phyloP scores from a whole-genome alignment of 2,797 vertebrate species.

The Picus viridis region DNA sequence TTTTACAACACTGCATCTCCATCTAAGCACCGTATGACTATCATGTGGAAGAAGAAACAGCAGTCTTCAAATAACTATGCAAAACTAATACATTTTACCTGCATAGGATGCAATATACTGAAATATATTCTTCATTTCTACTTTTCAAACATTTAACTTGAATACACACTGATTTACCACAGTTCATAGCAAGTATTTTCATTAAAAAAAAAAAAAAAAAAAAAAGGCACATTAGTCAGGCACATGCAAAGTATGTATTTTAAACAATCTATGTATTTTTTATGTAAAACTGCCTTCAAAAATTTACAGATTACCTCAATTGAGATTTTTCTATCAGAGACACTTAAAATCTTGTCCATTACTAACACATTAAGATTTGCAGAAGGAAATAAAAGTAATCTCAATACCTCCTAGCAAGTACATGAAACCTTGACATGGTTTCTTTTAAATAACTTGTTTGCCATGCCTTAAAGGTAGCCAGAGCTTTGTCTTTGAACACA shows the following conservation, averaged over 20 bases:
- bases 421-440: not conserved
- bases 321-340: not conserved
- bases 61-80: not conserved
- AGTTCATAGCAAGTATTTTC: not conserved
- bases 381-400: conserved; percentile 10
- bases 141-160: not conserved
- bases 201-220: not conserved
- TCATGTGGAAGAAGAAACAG: not conserved
- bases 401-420: not conserved
- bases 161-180: not conserved
- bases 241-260: not conserved
- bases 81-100: not conserved
- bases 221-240: not conserved
- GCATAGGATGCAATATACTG: not conserved
- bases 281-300: not conserved
- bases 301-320: not conserved
- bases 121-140: not conserved
- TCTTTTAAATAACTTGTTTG: not conserved
- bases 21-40: not conserved
- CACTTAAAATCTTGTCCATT: not conserved
- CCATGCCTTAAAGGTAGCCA: conserved; percentile 17
- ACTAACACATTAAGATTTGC: not conserved
- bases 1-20: not conserved
- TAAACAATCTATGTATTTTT: not conserved
- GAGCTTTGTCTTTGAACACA: not conserved